phyloP scores from a whole-genome alignment of 2,113 vertebrate genomes.

The Poecile atricapillus region DNA sequence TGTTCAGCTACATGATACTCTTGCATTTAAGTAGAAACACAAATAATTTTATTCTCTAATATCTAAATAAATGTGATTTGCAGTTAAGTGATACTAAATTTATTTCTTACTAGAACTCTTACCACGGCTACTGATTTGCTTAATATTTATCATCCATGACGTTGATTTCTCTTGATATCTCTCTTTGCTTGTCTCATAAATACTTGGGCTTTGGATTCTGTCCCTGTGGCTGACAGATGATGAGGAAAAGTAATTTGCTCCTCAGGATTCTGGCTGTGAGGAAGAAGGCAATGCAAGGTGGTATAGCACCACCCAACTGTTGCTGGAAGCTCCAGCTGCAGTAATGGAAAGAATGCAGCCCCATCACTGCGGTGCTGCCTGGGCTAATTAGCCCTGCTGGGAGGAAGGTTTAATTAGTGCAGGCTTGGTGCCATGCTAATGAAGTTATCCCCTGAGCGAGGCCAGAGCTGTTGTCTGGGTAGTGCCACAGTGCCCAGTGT shows the following conservation, averaged over 20 bases:
- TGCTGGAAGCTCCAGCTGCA: not conserved
- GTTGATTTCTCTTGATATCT: not conserved
- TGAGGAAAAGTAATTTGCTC: not conserved
- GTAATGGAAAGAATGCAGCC: not conserved
- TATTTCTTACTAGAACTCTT: not conserved
- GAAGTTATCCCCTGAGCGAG: constrained; percentile 9
- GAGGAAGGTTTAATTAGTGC: constrained; percentile 24
- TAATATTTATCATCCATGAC: not conserved
- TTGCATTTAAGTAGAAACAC: not conserved
- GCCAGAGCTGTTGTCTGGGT: not conserved
- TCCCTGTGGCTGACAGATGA: not conserved
- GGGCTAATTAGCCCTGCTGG: constrained; percentile 17
- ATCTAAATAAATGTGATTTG: not conserved
- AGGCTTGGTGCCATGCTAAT: constrained; percentile 11
- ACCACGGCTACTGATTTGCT: not conserved
- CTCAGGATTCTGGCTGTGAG: not conserved
- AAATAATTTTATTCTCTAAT: not conserved
- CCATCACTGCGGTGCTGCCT: not conserved
- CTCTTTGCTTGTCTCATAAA: not conserved
- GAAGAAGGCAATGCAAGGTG: not conserved
- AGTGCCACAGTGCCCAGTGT: not conserved
- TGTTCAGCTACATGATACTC: not conserved
- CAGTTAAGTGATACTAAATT: not conserved
- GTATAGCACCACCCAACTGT: not conserved
- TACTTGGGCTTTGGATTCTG: not conserved